phyloP scores from a whole-genome alignment of 2,797 vertebrate genomes.

The Crenichthys baileyi region DNA sequence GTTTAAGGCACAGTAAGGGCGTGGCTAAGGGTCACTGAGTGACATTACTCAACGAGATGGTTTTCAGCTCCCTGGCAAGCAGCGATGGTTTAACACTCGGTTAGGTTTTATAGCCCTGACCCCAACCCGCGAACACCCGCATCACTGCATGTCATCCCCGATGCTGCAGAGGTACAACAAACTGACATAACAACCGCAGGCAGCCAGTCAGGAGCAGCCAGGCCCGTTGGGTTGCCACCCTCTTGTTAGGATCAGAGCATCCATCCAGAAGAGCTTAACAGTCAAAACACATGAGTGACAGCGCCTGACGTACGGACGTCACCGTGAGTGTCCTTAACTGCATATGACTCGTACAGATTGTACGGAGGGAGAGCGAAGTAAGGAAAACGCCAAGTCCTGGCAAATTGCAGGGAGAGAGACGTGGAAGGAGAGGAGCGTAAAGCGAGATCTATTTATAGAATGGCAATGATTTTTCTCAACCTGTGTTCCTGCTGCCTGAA shows the following conservation, averaged over 20 bases:
- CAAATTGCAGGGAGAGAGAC: conserved; percentile 41
- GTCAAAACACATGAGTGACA: conserved; percentile 66
- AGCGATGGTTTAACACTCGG: conserved; percentile 64
- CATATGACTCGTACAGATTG: conserved; percentile 51
- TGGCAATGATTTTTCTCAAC: conserved; percentile 62
- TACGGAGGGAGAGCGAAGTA: conserved; percentile 34
- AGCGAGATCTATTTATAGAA: conserved; percentile 65
- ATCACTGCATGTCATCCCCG: conserved; percentile 50
- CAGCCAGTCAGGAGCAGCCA: conserved; percentile 54
- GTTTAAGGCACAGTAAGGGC: conserved; percentile 36
- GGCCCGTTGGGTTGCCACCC: conserved; percentile 57
- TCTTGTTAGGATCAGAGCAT: conserved; percentile 57
- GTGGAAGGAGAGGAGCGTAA: conserved; percentile 40
- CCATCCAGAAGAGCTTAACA: conserved; percentile 62
- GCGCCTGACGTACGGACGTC: conserved; percentile 64
- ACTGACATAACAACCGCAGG: conserved; percentile 62
- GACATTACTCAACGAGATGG: conserved; percentile 65
- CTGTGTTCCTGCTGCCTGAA: conserved; percentile 57
- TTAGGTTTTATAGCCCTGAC: conserved; percentile 70
- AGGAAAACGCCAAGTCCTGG: conserved; percentile 40
- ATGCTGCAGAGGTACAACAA: conserved; percentile 57
- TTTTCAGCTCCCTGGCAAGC: conserved; percentile 60
- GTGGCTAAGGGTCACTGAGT: conserved; percentile 47
- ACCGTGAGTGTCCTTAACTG: conserved; percentile 52
- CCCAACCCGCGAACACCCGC: conserved; percentile 52